Percentiles rank a stretch among this genome's conserved stretches.
phyloP scores from a whole-genome alignment of 1,140 invertebrate genomes.

The Diachasma alloeum region DNA sequence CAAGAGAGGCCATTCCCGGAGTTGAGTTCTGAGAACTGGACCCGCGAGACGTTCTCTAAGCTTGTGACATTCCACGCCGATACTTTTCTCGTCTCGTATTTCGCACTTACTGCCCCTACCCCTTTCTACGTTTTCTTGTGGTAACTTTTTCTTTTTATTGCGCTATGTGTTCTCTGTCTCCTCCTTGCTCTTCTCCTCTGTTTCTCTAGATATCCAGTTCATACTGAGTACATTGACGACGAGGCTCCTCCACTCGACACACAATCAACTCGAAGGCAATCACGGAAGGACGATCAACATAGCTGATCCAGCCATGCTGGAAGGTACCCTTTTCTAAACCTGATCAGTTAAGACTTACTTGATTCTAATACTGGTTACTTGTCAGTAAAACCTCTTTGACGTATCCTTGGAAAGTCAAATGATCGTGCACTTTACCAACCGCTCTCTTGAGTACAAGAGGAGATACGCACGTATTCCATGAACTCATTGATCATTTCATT shows the following conservation, averaged over 20 bases:
- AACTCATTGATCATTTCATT: neutral
- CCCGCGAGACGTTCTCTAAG: constrained; percentile 53
- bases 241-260: neutral
- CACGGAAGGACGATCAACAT: neutral
- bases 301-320: neutral
- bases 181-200: constrained; percentile 10
- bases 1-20: constrained; percentile 48
- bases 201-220: neutral
- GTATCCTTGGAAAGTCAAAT: neutral
- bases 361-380: neutral
- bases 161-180: constrained; percentile 14
- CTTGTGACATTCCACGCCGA: constrained; percentile 59
- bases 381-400: neutral
- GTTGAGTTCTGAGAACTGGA: constrained; percentile 56
- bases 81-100: constrained; percentile 56
- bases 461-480: neutral
- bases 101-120: constrained; percentile 37
- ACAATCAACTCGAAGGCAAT: neutral
- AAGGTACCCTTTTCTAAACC: neutral
- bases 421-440: neutral
- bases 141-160: neutral
- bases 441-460: neutral
- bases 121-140: neutral
- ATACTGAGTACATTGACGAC: neutral
- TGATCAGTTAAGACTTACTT: neutral